Base-by-base conservation (phyloP, 2,888 invertebrate species). In the Acheta domesticus region DNA sequence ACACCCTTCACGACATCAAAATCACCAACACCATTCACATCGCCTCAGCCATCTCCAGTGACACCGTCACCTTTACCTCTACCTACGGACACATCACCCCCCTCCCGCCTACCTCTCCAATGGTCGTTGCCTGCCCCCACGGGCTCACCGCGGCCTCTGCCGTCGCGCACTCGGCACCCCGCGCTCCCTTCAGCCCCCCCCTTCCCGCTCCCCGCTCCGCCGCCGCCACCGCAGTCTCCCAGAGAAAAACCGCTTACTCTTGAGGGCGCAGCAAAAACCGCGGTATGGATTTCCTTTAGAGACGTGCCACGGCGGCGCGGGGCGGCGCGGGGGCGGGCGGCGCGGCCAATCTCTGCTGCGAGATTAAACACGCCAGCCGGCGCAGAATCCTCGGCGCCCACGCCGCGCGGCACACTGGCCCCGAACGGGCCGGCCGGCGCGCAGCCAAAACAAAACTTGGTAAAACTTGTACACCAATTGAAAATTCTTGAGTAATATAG, bases 251-350 rank as follows among this genome's bases (percentile, higher is more conserved):
- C 62, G 62, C 62, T 62, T 62, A 62, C 62, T 62, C 62, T 62
- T 62, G 62, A 62, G 62, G 62, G 62, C 62, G 62, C 62, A 19
- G 62, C 62, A 62, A 62, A 62, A 62, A 62, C 62, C 62, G n/a
- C 62, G 62, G 16, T 62, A 62, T 62, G 62, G 62, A 62, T 62
- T 62, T 62, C 62, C 62, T 62, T 62, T 62, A 62, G 62, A 62
- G 62, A 62, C n/a, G 62, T 62, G 62, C n/a, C 16, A n/a, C 62
- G 62, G 16, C 16, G n/a, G 62, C 16, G 62, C 62, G 62, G 16
- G 62, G 62, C 16, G 62, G 4, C 12, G n/a, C 62, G 62, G 62
- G 4, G n/a, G 16, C 16, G n/a, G 62, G n/a, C 14, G n/a, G 62
- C n/a, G 12, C 14, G 62, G 62, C 62, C 62, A 62, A 62, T 62